Conservation (phyloP, 2,797 vertebrate genomes). For the Loris lydekkerianus region DNA sequence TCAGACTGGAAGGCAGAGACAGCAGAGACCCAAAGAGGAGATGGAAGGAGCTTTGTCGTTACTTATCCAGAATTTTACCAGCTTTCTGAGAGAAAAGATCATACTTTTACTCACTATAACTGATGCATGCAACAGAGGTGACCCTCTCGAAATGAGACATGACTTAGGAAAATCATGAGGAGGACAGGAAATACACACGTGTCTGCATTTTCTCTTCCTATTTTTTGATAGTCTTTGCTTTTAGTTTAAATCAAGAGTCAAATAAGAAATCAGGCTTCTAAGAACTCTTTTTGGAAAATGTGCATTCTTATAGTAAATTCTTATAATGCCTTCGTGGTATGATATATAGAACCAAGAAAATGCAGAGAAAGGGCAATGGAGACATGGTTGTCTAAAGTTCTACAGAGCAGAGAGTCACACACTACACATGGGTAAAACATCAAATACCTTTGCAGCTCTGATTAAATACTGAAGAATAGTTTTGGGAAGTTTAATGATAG, state of each 20-base stretch:
- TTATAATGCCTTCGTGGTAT: background rate
- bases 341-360: slow-evolving; percentile 87
- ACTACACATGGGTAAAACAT: slow-evolving; percentile 86
- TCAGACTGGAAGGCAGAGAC: background rate
- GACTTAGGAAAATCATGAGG: slow-evolving; percentile 64
- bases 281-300: slow-evolving; percentile 41
- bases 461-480: slow-evolving; percentile 98
- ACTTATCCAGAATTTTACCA: slow-evolving; percentile 79
- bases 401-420: slow-evolving; percentile 81
- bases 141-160: slow-evolving; percentile 51
- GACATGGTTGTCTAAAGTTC: slow-evolving; percentile 67
- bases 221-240: background rate
- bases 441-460: slow-evolving; percentile 98
- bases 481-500: slow-evolving; percentile 99
- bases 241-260: background rate
- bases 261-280: slow-evolving; percentile 25
- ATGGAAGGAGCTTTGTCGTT: slow-evolving; percentile 22
- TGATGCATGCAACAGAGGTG: slow-evolving; percentile 86
- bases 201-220: slow-evolving; percentile 89
- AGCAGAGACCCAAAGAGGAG: background rate
- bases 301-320: slow-evolving; percentile 18
- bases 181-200: slow-evolving; percentile 73
- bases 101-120: slow-evolving; percentile 1
- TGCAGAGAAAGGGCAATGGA: slow-evolving; percentile 83
- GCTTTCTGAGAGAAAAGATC: slow-evolving; percentile 88